phyloP scores from a whole-genome alignment of 2,113 vertebrate genomes.

The Phrynosoma platyrhinos region DNA sequence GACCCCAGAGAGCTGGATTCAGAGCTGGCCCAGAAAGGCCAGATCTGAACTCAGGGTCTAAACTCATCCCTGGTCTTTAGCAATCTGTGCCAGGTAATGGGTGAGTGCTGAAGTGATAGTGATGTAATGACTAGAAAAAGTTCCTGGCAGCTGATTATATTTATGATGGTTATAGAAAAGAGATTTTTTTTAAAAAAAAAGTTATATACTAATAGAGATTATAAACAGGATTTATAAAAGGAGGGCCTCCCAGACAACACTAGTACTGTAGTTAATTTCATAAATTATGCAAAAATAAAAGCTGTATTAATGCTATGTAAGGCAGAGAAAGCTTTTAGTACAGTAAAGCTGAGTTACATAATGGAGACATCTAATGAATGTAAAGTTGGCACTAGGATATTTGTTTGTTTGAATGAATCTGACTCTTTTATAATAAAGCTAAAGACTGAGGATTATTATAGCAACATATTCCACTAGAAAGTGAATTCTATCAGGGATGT shows the following conservation, averaged over 20 bases:
- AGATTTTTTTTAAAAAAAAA: too few relatives aligned
- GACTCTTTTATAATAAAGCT: background rate
- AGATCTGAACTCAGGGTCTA: too few relatives aligned
- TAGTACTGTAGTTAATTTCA: too few relatives aligned
- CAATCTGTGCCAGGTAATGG: background rate
- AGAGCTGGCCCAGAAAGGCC: too few relatives aligned
- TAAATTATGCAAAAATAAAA: background rate
- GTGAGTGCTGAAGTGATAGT: background rate
- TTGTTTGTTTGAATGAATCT: background rate
- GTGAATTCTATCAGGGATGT: too few relatives aligned
- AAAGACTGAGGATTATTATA: background rate
- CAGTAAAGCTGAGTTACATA: background rate
- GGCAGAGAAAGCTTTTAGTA: background rate
- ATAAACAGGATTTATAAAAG: too few relatives aligned
- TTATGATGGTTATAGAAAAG: too few relatives aligned
- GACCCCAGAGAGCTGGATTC: too few relatives aligned
- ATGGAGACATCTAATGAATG: background rate
- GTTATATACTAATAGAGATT: too few relatives aligned
- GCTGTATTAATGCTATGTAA: background rate
- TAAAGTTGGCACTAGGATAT: background rate
- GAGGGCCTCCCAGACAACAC: too few relatives aligned
- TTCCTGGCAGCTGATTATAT: background rate
- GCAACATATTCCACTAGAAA: background rate
- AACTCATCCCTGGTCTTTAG: too few relatives aligned
- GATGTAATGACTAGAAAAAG: background rate